Base-by-base conservation (phyloP, 2,113 vertebrate genomes). In the Prietella phreatophila region DNA sequence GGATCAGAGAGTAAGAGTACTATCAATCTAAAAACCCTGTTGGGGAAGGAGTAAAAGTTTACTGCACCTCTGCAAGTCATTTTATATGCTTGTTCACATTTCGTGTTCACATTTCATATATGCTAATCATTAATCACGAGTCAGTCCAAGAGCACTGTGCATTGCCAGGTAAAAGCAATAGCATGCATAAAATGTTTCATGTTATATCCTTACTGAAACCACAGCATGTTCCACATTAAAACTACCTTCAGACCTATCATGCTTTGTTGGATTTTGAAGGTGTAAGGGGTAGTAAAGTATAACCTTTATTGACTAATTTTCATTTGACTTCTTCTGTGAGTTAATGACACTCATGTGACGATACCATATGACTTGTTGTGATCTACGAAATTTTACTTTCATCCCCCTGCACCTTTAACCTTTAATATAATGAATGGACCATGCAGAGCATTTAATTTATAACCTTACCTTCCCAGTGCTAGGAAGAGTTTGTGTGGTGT, bases 351-450 rank as follows among this genome's bases (percentile, higher is more conserved):
- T 78, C 30, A 58, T 33, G 14, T 5, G 0, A 9, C 4, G 1
- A 14, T 20, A 33, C 5, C 14, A 55, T 30, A 30, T 33, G 7
- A 55, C 33, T 55, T 73, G n/a, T 10, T 60, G 42, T 39, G 30
- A 8, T 19, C 3, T 27, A 20, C 5, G 27, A 65, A 22, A 50
- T 55, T 50, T 60, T 58, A 80, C 47, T 55, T 73, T 73, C 30
- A 81, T 76, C 85, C 88, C 83, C 83, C 50, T 73, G 67, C 83
- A 85, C 83, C 83, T 85, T 85, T 73, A 85, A 85, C 83, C 83
- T 85, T 85, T 73, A 85, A 71, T 71, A 30, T 36, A 25, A 73
- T 58, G 13, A 27, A 73, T 4, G 11, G 25, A 73, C 20, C 84
- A 67, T 90, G 90, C 86, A 92, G 80, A 75, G 27, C 76, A 80